phyloP scores from a whole-genome alignment of 2,113 vertebrate species.

The Coreoperca whiteheadi region DNA sequence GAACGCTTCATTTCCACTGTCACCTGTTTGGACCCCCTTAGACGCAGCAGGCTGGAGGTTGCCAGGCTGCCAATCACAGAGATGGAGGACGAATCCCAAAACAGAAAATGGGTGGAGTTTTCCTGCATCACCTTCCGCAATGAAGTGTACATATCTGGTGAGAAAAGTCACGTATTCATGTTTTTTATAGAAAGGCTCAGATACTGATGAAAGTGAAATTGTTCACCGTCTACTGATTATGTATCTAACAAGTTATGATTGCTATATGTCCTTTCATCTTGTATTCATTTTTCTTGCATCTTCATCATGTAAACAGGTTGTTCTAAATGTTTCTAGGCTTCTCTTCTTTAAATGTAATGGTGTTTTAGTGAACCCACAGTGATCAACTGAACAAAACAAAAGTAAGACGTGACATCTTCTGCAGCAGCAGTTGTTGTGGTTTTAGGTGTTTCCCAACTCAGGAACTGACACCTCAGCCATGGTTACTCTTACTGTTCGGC shows the following conservation, averaged over 20 bases:
- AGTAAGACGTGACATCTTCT: constrained; percentile 13
- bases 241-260: not conserved
- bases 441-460: constrained; percentile 63
- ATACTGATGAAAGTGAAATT: constrained; percentile 2
- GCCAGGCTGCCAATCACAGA: constrained; percentile 93
- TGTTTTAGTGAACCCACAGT: not conserved
- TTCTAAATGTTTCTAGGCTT: not conserved
- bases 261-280: not conserved
- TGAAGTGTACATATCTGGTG: constrained; percentile 98
- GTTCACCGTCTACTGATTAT: not conserved
- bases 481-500: not conserved
- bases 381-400: constrained; percentile 22
- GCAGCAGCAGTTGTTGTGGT: constrained; percentile 35
- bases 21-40: constrained; percentile 95
- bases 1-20: constrained; percentile 96
- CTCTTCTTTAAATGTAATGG: constrained; percentile 2
- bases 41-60: constrained; percentile 96
- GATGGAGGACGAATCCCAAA: constrained; percentile 90
- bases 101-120: constrained; percentile 98
- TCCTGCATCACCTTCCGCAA: constrained; percentile 95
- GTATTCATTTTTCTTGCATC: not conserved
- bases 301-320: not conserved
- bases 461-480: constrained; percentile 34
- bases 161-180: constrained; percentile 6
- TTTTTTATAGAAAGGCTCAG: not conserved